Percentiles rank a stretch among this genome's conserved stretches.
Conservation (phyloP, 2,888 invertebrate genomes). For the Heliconius hortense region DNA sequence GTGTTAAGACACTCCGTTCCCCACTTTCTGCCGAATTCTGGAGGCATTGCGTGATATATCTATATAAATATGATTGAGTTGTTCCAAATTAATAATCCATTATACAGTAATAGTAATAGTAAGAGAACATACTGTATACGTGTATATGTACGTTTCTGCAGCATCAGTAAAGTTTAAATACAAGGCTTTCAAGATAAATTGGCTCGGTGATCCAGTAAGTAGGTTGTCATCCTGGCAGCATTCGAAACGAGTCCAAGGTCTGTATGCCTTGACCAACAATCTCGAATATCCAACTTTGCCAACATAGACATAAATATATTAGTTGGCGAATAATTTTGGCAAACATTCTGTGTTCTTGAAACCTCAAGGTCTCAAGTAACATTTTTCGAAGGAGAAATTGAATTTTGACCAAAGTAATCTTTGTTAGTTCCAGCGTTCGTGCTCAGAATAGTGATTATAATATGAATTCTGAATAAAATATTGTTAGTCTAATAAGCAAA, state of each 20-base stretch:
- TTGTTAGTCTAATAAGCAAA: not conserved
- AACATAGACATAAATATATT: constrained; percentile 8
- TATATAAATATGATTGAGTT: no score
- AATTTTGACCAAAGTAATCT: not conserved
- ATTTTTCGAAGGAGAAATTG: constrained; percentile 14
- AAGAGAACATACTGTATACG: no score
- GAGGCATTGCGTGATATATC: no score
- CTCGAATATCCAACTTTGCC: constrained; percentile 12
- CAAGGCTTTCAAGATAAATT: constrained; percentile 18
- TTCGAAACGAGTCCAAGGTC: constrained; percentile 23
- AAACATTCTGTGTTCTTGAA: constrained; percentile 24
- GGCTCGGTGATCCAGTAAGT: constrained; percentile 14
- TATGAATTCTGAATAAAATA: not conserved
- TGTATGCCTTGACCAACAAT: constrained; percentile 27
- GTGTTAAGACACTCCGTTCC: no score
- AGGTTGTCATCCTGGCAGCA: constrained; percentile 28
- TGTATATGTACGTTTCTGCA: not conserved
- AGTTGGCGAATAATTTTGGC: constrained; percentile 27
- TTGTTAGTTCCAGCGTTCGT: not conserved
- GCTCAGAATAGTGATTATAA: not conserved
- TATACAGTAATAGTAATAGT: no score
- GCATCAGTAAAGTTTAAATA: not conserved
- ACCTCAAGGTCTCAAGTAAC: constrained; percentile 29
- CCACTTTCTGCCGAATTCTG: no score
- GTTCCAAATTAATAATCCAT: no score